Percentiles rank a stretch among this genome's conserved stretches.
phyloP scores from a whole-genome alignment of 2,113 vertebrate species.

The Bothrops jararaca region DNA sequence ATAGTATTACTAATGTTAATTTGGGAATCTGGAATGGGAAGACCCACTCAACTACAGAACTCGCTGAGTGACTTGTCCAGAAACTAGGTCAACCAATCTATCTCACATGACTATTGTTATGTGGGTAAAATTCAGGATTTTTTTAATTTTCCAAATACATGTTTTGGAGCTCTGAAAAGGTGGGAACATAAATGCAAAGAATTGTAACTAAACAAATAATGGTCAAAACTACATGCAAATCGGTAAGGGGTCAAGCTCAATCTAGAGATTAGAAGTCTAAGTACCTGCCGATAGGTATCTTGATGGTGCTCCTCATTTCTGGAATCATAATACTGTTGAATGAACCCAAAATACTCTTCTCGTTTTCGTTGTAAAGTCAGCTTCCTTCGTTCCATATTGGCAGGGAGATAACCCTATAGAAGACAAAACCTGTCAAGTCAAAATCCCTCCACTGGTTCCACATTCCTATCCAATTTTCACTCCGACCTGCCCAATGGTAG shows the following conservation, averaged over 20 bases:
- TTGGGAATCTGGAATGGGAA: not conserved
- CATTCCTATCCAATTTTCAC: not conserved
- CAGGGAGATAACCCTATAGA: slow-evolving; percentile 88
- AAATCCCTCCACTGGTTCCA: not conserved
- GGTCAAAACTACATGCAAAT: not conserved
- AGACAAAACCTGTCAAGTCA: not conserved
- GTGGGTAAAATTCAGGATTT: not conserved
- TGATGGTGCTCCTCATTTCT: slow-evolving; percentile 93
- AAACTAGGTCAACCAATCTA: not conserved
- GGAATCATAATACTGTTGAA: slow-evolving; percentile 99
- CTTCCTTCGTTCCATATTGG: slow-evolving; percentile 89
- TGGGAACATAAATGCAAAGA: not conserved
- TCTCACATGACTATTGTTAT: not conserved
- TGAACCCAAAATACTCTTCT: slow-evolving; percentile 96
- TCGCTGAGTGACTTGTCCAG: not conserved
- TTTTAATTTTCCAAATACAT: not conserved
- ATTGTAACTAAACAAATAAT: not conserved
- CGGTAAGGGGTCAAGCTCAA: not conserved
- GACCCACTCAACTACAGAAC: not conserved
- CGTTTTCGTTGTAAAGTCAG: slow-evolving; percentile 89
- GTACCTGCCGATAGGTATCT: slow-evolving; percentile 96
- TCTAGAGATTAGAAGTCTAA: not conserved
- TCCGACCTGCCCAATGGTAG: not conserved
- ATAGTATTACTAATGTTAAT: not conserved
- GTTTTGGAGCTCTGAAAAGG: not conserved